Conservation (phyloP, 2,888 invertebrate species). For the Furcula furcula region DNA sequence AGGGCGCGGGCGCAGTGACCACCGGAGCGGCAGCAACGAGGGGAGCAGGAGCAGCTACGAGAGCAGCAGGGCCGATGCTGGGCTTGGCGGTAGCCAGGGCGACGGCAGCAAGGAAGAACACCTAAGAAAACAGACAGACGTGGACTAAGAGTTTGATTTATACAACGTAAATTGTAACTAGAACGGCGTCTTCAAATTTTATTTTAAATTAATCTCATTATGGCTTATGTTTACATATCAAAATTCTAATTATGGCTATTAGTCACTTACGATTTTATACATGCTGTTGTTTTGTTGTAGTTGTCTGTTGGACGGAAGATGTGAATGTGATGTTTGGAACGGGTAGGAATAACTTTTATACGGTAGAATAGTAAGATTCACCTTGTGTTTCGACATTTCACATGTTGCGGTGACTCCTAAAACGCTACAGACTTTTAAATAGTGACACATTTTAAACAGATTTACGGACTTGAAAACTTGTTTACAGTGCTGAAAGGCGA, state of each 20-base stretch:
- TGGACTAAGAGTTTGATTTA: too few species aligned
- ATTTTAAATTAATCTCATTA: too few species aligned
- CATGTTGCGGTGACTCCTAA: constrained; percentile 52
- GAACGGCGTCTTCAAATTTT: too few species aligned
- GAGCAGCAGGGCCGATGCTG: constrained; percentile 45
- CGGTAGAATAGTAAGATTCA: constrained; percentile 65
- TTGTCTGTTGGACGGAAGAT: constrained; percentile 56
- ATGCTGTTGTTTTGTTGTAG: constrained; percentile 51
- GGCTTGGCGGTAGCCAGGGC: constrained; percentile 65
- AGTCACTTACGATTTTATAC: constrained; percentile 68
- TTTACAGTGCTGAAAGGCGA: too few species aligned
- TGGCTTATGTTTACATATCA: too few species aligned
- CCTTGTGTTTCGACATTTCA: constrained; percentile 73
- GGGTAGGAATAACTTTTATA: constrained; percentile 79
- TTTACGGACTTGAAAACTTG: too few species aligned
- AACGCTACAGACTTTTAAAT: constrained; percentile 36
- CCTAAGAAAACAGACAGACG: constrained; percentile 34
- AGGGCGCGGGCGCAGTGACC: constrained; percentile 70
- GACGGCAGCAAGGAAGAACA: constrained; percentile 56
- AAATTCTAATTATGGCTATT: too few species aligned
- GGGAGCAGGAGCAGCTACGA: constrained; percentile 48
- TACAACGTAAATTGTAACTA: too few species aligned
- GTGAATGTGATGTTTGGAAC: constrained; percentile 57
- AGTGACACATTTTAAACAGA: not conserved
- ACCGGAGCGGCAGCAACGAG: constrained; percentile 63